Evolutionary conservation across 92 coral and sea anemone genomes (phyloP), one percentile per base, ranked within the genome.

Genomic region (Palythoa caribaeorum): DNA sequence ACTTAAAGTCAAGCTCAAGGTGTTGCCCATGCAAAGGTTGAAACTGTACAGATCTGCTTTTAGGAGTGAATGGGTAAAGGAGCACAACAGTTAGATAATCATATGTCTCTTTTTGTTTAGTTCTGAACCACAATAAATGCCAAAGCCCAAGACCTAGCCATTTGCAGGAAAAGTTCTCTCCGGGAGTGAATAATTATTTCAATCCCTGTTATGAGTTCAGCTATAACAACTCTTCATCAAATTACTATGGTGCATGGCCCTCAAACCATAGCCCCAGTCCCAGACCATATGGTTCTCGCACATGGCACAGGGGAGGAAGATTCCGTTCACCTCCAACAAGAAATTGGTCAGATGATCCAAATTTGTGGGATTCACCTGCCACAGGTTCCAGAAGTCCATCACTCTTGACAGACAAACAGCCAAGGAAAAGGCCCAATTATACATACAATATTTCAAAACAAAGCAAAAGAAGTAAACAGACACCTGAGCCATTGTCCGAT

Each of bases 341-440:
- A 39, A 36, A 15, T 76, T 76, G 80, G 80, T 76, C 57, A 76
- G 59, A 53, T 53, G 5, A 76, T 39, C 80, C 80, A 76, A 76
- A 76, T 76, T 76, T 36, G 15, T 76, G 60, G 80, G 80, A 76
- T 76, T 76, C 80, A 40, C 80, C 60, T 76, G 80, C 80, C 80
- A 76, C 80, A 38, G 2, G 47, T 76, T 76, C 57, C 80, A 76
- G 59, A 76, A 38, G 80, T 76, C 80, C 57, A 39, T 40, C 80
- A 76, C 28, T 36, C 51, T 76, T 76, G 80, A 39, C 52, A 76
- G 21, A 35, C 59, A 53, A 53, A 76, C 80, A 76, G 80, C 60
- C 60, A 76, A 76, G 80, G 51, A 76, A 76, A 76, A 76, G 47
- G 80, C 80, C 38, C 80, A 76, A 39, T 76, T 76, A 76, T 76